Conservation (phyloP, 2,888 invertebrate genomes). For the Parnassius orleans region DNA sequence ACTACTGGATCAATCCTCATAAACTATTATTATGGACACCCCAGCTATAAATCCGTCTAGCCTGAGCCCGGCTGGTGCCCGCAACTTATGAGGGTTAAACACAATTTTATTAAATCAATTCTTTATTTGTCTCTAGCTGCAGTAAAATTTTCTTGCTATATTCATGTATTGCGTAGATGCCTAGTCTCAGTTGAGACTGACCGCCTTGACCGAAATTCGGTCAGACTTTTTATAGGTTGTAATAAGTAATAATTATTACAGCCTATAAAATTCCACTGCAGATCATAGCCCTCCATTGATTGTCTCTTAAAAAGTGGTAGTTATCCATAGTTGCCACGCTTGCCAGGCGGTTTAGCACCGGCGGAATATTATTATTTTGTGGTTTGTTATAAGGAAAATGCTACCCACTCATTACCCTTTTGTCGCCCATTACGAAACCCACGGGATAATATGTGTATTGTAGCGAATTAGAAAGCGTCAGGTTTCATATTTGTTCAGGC, state of each 20-base stretch:
- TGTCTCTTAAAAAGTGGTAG: background rate
- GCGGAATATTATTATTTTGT: too few species aligned
- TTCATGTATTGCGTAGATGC: too few species aligned
- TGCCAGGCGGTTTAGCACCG: background rate
- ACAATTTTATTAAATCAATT: slow-evolving; percentile 1
- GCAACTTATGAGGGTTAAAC: background rate
- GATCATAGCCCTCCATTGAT: background rate
- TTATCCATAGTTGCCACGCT: background rate
- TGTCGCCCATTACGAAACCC: too few species aligned
- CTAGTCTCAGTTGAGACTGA: too few species aligned
- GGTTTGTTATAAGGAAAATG: too few species aligned
- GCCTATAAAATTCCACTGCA: background rate
- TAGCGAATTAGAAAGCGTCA: too few species aligned
- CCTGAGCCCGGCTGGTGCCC: background rate
- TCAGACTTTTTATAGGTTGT: too few species aligned
- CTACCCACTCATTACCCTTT: too few species aligned
- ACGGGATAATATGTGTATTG: too few species aligned
- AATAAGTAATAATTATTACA: too few species aligned
- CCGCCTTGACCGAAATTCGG: too few species aligned
- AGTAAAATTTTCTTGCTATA: background rate
- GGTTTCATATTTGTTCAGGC: too few species aligned
- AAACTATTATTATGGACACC: background rate
- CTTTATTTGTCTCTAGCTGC: background rate
- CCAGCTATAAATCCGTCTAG: background rate
- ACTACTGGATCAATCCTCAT: background rate